Evolutionary conservation across 37 sponge, comb jelly and placozoan species (phyloP), one percentile per base, ranked within the genome.

Genomic region (Beroe forskalii): DNA sequence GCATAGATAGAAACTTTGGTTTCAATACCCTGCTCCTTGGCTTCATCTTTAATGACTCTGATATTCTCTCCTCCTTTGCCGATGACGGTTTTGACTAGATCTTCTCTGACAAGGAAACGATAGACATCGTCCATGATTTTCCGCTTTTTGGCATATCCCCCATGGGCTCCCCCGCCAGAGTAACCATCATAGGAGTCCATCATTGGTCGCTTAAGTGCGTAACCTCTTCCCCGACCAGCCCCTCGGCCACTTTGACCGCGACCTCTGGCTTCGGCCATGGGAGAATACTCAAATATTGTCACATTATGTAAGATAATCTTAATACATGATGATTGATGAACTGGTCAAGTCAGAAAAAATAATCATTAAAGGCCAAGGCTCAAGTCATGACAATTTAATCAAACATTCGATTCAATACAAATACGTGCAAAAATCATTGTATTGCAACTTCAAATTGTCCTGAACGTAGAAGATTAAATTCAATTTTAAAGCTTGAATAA

Each of bases 81-180:
- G 23, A 80, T 80, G 3, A 80, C 55, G 17, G 86, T 23, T 24
- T 37, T 35, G n/a, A 80, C 86, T 48, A 80, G 27, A 38, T 80
- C 86, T 42, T 80, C 86, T 37, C 86, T 41, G 0, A 80, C 86
- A 12, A 80, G 31, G 28, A 80, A 80, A 12, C 86, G 28, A 42
- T 44, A 80, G 38, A 80, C 86, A 80, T 80, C 86, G 27, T 80
- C 86, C 86, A 80, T 80, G 37, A 80, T 80, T 23, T 80, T 80
- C 55, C 86, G 12, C 55, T 80, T 80, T 23, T 80, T 80, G 28
- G 48, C 19, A 25, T 44, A 80, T 28, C 43, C 86, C 4, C 37
- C 72, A 48, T 48, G 55, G 55, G 55, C 55, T 14, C 33, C 12
- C 17, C 72, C 32, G 12, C 6, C 55, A 36, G 27, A 27, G 1